Evolutionary conservation across 2,888 invertebrate genomes (phyloP).

Genomic region (Microplitis manilae): DNA sequence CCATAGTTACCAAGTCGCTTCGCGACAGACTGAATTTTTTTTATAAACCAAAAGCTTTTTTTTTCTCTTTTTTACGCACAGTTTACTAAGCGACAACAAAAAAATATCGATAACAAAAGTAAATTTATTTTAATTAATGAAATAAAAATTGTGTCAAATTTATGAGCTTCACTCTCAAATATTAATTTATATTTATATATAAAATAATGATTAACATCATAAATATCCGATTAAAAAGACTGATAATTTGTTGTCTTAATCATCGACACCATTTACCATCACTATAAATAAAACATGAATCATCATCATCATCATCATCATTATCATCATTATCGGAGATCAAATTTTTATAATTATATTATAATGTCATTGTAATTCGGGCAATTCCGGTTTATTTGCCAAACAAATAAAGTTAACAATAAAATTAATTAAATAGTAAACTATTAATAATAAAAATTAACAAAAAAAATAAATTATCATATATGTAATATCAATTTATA

Average conservation of each 20-base stretch:
- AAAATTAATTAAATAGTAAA: conserved; percentile 17
- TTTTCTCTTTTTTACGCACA: not conserved
- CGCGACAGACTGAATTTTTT: not conserved
- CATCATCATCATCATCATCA: too few relatives aligned
- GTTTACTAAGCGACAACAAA: not conserved
- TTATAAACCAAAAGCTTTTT: not conserved
- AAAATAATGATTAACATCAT: not conserved
- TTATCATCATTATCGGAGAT: not conserved
- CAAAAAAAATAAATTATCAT: conserved; percentile 46
- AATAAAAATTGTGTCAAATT: conserved; percentile 21
- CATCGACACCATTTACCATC: not conserved
- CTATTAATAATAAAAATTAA: conserved; percentile 50
- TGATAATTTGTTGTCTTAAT: conserved; percentile 6
- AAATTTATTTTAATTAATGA: not conserved
- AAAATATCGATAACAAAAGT: conserved; percentile 3
- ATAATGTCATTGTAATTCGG: not conserved
- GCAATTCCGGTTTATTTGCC: conserved; percentile 5
- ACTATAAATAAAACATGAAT: not conserved
- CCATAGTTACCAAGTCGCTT: conserved; percentile 7
- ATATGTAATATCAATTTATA: conserved; percentile 62
- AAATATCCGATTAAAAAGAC: conserved; percentile 5
- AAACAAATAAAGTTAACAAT: conserved; percentile 55
- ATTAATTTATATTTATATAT: not conserved
- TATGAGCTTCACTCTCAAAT: not conserved
- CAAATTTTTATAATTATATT: not conserved